phyloP scores from a whole-genome alignment of 2,113 vertebrate species.

The Sinosuthora webbiana region DNA sequence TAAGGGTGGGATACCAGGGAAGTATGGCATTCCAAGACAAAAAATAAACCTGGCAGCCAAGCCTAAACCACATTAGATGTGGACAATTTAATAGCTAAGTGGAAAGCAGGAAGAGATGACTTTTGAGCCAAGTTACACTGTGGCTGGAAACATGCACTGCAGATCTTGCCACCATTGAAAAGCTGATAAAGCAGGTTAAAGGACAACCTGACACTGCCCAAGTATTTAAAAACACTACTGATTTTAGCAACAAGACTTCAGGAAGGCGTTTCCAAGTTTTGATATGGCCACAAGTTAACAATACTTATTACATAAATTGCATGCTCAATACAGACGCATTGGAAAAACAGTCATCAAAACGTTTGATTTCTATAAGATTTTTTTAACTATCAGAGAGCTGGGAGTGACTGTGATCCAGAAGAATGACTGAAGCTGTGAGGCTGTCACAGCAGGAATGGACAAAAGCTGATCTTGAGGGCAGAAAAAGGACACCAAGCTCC shows the following conservation, averaged over 20 bases:
- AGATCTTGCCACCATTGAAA: background rate
- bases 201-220: background rate
- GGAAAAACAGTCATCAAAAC: background rate
- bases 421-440: background rate
- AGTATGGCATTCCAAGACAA: background rate
- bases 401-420: background rate
- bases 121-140: background rate
- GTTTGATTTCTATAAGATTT: background rate
- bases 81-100: background rate
- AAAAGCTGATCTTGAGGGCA: background rate
- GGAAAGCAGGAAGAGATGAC: background rate
- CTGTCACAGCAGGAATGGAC: background rate
- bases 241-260: background rate
- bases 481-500: background rate
- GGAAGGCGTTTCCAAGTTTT: background rate
- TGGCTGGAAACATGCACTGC: background rate
- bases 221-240: background rate
- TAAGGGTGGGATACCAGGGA: background rate
- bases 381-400: background rate
- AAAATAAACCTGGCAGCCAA: background rate
- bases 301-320: background rate
- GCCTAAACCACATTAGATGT: background rate
- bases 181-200: slow-evolving; percentile 3
- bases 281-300: background rate
- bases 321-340: rapidly evolving